Evolutionary conservation across 2,888 invertebrate species (phyloP).

Genomic region (Nomada flava): DNA sequence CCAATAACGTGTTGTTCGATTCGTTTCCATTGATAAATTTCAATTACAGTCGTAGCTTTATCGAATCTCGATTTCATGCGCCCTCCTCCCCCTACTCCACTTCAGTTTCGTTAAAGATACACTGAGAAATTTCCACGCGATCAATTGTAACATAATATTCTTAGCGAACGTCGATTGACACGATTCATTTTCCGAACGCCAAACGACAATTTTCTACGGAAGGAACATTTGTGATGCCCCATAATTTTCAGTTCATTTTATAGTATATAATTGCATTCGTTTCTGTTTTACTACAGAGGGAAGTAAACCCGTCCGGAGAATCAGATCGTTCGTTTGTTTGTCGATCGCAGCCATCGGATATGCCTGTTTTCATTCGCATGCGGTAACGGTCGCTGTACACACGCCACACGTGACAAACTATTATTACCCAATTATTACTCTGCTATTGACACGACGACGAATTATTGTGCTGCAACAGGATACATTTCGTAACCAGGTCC

Average conservation of each 20-base stretch:
- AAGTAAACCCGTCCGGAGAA: neutral
- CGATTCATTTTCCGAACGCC: neutral
- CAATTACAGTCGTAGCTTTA: conserved; percentile 33
- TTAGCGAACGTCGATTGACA: neutral
- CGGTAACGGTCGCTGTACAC: conserved; percentile 5
- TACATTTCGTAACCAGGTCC: neutral
- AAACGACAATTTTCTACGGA: neutral
- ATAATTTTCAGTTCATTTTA: neutral
- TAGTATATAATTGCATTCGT: neutral
- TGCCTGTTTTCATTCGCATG: conserved; percentile 24
- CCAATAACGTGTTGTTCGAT: conserved; percentile 37
- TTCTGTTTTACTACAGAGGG: neutral
- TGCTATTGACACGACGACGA: conserved; percentile 26
- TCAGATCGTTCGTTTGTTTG: conserved; percentile 18
- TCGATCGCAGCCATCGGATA: conserved; percentile 17
- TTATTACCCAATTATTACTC: conserved; percentile 36
- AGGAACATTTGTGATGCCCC: neutral
- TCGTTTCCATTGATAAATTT: conserved; percentile 40
- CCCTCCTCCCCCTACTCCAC: neutral
- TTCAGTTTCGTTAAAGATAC: neutral
- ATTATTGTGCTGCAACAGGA: conserved; percentile 1
- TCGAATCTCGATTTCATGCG: conserved; percentile 29
- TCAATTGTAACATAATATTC: neutral
- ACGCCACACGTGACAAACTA: conserved; percentile 20
- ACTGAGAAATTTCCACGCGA: conserved; percentile 10